Conservation (phyloP, 2,797 vertebrate species). For the Protonibea diacanthus region DNA sequence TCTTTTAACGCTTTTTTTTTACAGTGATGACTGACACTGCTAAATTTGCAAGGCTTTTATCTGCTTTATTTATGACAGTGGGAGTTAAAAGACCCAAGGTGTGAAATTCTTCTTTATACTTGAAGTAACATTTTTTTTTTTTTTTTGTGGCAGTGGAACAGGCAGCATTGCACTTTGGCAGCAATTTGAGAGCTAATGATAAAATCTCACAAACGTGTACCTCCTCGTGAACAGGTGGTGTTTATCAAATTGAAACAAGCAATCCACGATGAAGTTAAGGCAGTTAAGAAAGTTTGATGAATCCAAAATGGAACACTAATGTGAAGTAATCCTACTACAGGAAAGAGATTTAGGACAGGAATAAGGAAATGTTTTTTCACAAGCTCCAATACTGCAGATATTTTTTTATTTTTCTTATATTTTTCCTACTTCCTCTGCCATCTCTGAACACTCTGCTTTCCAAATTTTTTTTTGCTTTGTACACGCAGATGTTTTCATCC, state of each 20-base stretch:
- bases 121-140: background rate
- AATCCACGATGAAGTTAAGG: background rate
- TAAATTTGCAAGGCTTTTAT: background rate
- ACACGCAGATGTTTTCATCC: background rate
- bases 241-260: background rate
- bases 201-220: background rate
- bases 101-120: background rate
- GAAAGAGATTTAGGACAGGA: background rate
- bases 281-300: background rate
- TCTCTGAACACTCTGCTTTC: background rate
- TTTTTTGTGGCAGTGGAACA: background rate
- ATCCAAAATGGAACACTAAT: background rate
- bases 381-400: background rate
- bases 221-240: background rate
- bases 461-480: background rate
- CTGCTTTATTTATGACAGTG: conserved; percentile 13
- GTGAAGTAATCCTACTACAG: background rate
- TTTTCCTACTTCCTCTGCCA: background rate
- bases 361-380: background rate
- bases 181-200: background rate
- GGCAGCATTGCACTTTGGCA: background rate
- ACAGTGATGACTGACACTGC: conserved; percentile 2
- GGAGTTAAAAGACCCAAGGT: background rate
- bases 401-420: background rate
- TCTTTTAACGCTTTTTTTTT: conserved; percentile 19